Percentiles rank a stretch among this genome's conserved stretches.
Evolutionary conservation across 2,888 invertebrate species (phyloP).

Genomic region (Synergus itoensis): DNA sequence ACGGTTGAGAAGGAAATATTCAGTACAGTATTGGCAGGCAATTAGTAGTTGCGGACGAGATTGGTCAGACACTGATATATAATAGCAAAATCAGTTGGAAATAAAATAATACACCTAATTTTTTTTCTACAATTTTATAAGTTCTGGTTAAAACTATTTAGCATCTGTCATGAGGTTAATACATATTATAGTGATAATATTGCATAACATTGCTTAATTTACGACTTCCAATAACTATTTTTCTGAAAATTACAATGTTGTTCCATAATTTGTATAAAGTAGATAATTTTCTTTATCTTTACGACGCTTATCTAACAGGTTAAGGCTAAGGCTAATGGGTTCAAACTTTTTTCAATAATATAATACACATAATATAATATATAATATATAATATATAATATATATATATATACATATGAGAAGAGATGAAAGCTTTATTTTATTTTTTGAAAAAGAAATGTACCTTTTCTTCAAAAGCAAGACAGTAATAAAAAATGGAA

Average conservation of each 20-base stretch:
- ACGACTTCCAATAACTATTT: too few relatives aligned
- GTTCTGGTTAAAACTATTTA: too few relatives aligned
- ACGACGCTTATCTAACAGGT: constrained; percentile 4
- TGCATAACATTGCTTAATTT: too few relatives aligned
- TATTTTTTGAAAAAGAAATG: neutral
- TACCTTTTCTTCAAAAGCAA: neutral
- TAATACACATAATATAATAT: too few relatives aligned
- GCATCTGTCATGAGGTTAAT: too few relatives aligned
- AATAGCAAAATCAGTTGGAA: neutral
- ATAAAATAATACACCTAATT: neutral
- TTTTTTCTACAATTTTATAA: neutral
- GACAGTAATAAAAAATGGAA: constrained; percentile 8
- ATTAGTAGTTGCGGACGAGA: neutral
- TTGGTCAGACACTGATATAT: neutral
- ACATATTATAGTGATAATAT: too few relatives aligned
- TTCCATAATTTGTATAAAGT: neutral
- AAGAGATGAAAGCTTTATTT: too few relatives aligned
- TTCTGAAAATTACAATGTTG: too few relatives aligned
- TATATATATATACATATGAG: too few relatives aligned
- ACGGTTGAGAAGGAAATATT: neutral
- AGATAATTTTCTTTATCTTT: constrained; percentile 12
- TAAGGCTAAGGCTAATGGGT: constrained; percentile 14
- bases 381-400: too few relatives aligned
- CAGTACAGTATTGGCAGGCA: neutral
- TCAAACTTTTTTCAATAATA: constrained; percentile 2